A percentile compares a stretch with the other conserved stretches of the same genome.
phyloP scores from a whole-genome alignment of 1,140 invertebrate species.

The Brachionus angularis region DNA sequence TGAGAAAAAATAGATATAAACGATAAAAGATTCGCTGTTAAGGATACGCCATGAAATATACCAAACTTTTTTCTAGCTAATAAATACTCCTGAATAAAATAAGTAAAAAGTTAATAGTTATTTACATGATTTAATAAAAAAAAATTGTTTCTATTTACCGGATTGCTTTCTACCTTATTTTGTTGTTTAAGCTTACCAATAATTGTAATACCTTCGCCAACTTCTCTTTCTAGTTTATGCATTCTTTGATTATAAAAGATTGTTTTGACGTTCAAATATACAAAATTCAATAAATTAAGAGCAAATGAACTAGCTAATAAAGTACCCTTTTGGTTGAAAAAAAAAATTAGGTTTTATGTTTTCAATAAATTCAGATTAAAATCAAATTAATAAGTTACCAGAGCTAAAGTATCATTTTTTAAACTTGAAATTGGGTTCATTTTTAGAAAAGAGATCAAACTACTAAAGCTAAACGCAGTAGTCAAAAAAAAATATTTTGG shows the following conservation, averaged over 20 bases:
- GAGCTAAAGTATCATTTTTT: background rate
- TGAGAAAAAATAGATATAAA: conserved; percentile 8
- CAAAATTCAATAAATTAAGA: background rate
- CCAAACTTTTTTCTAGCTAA: background rate
- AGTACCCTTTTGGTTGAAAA: no score
- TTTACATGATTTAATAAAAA: no score
- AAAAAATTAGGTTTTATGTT: no score
- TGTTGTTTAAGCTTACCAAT: conserved; percentile 30
- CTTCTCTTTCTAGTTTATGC: conserved; percentile 40
- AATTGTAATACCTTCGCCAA: conserved; percentile 25
- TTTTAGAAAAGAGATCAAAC: conserved; percentile 22
- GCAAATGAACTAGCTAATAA: conserved; percentile 4
- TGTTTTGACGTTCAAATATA: conserved; percentile 24
- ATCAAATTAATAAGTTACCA: background rate
- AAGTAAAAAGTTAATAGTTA: no score
- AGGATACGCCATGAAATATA: conserved; percentile 4
- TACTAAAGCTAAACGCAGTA: conserved; percentile 12
- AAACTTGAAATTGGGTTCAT: background rate
- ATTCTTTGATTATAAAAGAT: conserved; percentile 14
- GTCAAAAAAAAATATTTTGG: conserved; percentile 18
- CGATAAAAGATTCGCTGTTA: background rate
- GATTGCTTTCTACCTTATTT: conserved; percentile 20
- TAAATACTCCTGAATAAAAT: conserved; percentile 38
- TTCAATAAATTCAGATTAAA: background rate
- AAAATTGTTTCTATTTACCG: background rate